Percentiles rank a stretch among this genome's conserved stretches.
phyloP scores from a whole-genome alignment of 2,113 vertebrate species.

The Carollia perspicillata region DNA sequence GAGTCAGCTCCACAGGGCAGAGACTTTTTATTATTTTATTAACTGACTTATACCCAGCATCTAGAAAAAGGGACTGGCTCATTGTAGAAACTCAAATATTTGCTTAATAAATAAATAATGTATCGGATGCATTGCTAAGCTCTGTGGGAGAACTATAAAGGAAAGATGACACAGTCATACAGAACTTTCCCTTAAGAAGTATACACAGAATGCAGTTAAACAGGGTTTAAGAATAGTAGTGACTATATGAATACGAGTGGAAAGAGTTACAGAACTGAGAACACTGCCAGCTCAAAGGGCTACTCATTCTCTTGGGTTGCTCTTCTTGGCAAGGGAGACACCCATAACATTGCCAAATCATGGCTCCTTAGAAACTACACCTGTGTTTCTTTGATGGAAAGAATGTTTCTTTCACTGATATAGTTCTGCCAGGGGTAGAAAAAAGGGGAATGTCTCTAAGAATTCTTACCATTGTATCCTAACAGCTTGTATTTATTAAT shows the following conservation, averaged over 20 bases:
- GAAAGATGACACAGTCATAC: background rate
- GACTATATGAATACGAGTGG: background rate
- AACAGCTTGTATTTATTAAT: slow-evolving; percentile 39
- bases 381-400: background rate
- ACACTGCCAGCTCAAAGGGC: background rate
- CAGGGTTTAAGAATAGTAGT: background rate
- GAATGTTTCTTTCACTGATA: background rate
- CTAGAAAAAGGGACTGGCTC: background rate
- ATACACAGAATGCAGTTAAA: background rate
- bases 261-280: background rate
- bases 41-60: background rate
- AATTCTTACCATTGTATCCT: slow-evolving; percentile 43
- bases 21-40: background rate
- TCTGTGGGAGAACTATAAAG: background rate
- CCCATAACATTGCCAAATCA: slow-evolving; percentile 18
- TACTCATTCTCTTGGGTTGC: background rate
- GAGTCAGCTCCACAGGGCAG: background rate
- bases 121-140: background rate
- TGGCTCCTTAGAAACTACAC: background rate
- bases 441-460: slow-evolving; percentile 23
- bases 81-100: background rate
- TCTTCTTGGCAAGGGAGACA: background rate
- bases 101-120: background rate
- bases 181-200: background rate
- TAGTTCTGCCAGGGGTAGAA: slow-evolving; percentile 12